Conservation (phyloP, 2,888 invertebrate genomes). For the Salpingus planirostris region DNA sequence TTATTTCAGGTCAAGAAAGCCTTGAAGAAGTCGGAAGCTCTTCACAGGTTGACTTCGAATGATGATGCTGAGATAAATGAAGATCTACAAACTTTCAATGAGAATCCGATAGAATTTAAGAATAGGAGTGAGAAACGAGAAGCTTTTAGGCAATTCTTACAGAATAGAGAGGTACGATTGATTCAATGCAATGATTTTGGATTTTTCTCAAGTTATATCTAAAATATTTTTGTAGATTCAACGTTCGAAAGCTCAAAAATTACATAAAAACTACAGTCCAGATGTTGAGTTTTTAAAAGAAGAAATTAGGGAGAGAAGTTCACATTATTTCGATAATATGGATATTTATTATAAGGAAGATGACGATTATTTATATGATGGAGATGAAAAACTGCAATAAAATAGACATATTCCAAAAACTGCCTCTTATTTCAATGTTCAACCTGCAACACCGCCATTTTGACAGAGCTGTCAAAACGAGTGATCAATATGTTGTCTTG, state of each 20-base stretch:
- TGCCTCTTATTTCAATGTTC: no score
- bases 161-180: slow-evolving; percentile 8
- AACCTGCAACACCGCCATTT: no score
- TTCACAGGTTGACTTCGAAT: slow-evolving; percentile 20
- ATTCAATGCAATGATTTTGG: no score
- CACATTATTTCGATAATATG: slow-evolving; percentile 7
- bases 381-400: slow-evolving; percentile 1
- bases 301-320: slow-evolving; percentile 5
- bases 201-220: no score
- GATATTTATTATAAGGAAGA: slow-evolving; percentile 5
- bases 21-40: slow-evolving; percentile 31
- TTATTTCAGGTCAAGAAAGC: neutral
- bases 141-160: slow-evolving; percentile 35
- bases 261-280: slow-evolving; percentile 9
- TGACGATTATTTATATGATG: slow-evolving; percentile 11
- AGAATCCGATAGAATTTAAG: slow-evolving; percentile 24
- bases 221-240: slow-evolving; percentile 6
- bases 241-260: slow-evolving; percentile 5
- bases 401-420: no score
- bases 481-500: no score
- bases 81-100: slow-evolving; percentile 21
- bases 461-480: no score
- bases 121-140: slow-evolving; percentile 39
- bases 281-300: slow-evolving; percentile 10
- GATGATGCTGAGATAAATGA: slow-evolving; percentile 18